Evolutionary conservation across 2,113 vertebrate species (phyloP).

Genomic region (Potamarius usumacintae): DNA sequence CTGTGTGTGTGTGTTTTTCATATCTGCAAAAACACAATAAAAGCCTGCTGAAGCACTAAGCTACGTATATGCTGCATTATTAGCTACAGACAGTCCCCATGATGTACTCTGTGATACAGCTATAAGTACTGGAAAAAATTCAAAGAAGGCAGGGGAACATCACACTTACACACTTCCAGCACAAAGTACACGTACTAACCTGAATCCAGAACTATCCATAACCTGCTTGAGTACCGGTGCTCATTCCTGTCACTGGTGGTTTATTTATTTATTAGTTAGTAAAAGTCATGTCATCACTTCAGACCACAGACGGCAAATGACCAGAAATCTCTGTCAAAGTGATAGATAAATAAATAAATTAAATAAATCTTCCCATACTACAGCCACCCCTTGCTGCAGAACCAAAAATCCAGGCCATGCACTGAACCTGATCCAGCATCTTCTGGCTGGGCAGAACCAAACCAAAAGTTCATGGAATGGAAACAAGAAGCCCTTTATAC

Average conservation of each 20-base stretch:
- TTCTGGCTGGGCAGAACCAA: background rate
- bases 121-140: background rate
- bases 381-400: background rate
- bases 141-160: background rate
- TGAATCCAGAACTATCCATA: background rate
- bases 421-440: background rate
- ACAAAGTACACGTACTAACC: background rate
- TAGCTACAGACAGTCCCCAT: background rate
- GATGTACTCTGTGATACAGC: background rate
- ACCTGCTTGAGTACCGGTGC: background rate
- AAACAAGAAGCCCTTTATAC: background rate
- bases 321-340: background rate
- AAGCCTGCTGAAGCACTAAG: background rate
- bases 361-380: background rate
- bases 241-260: background rate
- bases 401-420: background rate
- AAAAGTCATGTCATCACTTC: background rate
- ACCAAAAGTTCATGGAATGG: background rate
- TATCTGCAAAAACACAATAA: slow-evolving; percentile 30
- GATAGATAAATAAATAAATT: background rate
- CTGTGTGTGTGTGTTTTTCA: background rate
- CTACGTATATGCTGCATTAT: slow-evolving; percentile 12
- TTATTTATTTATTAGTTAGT: background rate
- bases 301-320: background rate
- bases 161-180: background rate